These are phyloP conservation scores for Syngnathus acus DNA, from an alignment of 2,797 vertebrate species.

Conservation along the genomic window DNA sequence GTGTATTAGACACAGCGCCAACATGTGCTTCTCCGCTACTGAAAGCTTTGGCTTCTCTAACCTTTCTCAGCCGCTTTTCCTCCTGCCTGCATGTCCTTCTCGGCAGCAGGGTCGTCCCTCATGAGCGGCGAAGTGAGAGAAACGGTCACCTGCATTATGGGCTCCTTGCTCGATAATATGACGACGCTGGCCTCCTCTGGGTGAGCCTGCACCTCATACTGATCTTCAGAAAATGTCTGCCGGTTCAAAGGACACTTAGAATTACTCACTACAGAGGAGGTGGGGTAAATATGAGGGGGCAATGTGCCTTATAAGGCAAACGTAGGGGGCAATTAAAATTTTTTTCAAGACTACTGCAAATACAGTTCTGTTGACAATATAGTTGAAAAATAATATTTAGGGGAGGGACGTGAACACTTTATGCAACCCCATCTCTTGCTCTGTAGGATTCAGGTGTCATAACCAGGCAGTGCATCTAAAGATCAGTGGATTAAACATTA, in stretches of 20 bases:
- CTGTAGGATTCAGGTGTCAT: slow-evolving; percentile 75
- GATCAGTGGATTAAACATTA: slow-evolving; percentile 68
- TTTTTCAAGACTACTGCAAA: slow-evolving; percentile 8
- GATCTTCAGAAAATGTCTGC: slow-evolving; percentile 80
- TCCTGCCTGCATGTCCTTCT: slow-evolving; percentile 71
- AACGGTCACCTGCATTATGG: slow-evolving; percentile 80
- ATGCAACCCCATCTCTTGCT: slow-evolving; percentile 61
- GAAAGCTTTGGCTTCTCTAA: slow-evolving; percentile 79
- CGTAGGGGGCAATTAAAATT: slow-evolving; percentile 19
- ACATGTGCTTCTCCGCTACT: slow-evolving; percentile 61
- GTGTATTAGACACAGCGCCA: slow-evolving; percentile 54
- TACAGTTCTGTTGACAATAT: slow-evolving; percentile 8
- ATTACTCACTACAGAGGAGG: slow-evolving; percentile 76
- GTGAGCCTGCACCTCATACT: slow-evolving; percentile 78
- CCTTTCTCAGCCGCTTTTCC: slow-evolving; percentile 74
- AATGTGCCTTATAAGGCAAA: slow-evolving; percentile 26
- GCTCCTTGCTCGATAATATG: slow-evolving; percentile 80
- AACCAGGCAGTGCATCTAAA: slow-evolving; percentile 77
- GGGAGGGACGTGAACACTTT: slow-evolving; percentile 16
- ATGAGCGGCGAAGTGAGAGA: slow-evolving; percentile 82
- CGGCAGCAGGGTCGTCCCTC: slow-evolving; percentile 72
- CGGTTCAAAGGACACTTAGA: slow-evolving; percentile 77
- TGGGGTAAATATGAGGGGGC: slow-evolving; percentile 35
- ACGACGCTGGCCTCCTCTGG: slow-evolving; percentile 75
- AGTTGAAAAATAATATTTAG: slow-evolving; percentile 11